Evolutionary conservation across 2,888 invertebrate species (phyloP).

Genomic region (Eupithecia subfuscata): DNA sequence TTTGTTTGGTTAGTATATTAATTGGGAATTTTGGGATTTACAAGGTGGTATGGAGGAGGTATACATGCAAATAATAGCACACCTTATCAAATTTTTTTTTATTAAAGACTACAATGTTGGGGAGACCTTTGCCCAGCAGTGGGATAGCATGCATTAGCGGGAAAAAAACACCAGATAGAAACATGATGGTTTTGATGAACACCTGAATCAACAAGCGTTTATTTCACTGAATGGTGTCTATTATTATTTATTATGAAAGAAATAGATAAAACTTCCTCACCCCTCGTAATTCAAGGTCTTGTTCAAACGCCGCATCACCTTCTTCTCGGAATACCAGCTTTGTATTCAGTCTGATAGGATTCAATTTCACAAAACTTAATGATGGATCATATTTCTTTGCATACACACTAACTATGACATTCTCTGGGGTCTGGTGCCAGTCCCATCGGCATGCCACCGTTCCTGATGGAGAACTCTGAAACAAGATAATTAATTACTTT

Average conservation of each 20-base stretch:
- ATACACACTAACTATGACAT: constrained; percentile 94
- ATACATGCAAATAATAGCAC: not conserved
- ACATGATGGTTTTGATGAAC: not conserved
- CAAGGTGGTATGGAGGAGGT: not conserved
- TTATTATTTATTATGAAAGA: not conserved
- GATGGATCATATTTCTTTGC: constrained; percentile 95
- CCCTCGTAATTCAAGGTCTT: constrained; percentile 92
- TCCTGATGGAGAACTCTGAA: constrained; percentile 81
- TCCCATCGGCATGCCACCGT: constrained; percentile 92
- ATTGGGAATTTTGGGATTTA: too few species aligned
- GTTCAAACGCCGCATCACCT: constrained; percentile 86
- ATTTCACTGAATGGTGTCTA: not conserved
- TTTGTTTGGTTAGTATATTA: not conserved
- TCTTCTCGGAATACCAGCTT: constrained; percentile 91
- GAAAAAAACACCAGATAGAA: not conserved
- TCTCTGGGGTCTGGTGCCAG: constrained; percentile 96
- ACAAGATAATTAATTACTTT: not conserved
- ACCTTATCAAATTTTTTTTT: not conserved
- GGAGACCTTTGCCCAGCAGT: not conserved
- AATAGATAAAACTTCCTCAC: constrained; percentile 77
- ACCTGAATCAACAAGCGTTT: not conserved
- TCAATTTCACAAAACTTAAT: constrained; percentile 89
- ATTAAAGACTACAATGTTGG: not conserved
- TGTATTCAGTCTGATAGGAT: constrained; percentile 91
- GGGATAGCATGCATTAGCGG: not conserved